Evolutionary conservation across 2,797 vertebrate species (phyloP).

Genomic region (Anguilla obscura): DNA sequence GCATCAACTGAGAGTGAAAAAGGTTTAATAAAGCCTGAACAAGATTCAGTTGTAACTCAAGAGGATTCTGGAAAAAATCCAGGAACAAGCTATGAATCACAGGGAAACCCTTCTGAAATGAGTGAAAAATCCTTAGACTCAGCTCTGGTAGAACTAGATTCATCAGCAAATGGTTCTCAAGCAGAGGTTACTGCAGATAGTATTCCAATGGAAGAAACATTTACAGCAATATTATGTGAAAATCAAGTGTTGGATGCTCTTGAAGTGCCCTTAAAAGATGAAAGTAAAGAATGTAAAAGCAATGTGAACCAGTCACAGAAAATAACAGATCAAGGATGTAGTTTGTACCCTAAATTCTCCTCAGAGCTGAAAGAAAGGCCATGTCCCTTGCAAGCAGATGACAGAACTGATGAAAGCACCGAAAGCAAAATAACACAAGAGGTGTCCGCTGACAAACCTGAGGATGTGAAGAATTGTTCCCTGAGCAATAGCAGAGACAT

Average conservation of each 20-base stretch:
- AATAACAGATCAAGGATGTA: not conserved
- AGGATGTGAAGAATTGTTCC: not conserved
- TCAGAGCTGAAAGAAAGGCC: not conserved
- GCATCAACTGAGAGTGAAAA: constrained; percentile 21
- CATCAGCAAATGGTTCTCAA: too few species aligned
- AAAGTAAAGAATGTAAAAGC: not conserved
- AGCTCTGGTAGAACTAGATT: not conserved
- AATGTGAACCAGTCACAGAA: not conserved
- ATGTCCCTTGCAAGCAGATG: constrained; percentile 11
- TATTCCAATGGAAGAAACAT: not conserved
- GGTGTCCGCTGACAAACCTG: not conserved
- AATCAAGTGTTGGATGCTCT: constrained; percentile 1
- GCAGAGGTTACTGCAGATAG: not conserved
- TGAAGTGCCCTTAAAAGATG: not conserved
- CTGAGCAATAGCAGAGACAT: not conserved
- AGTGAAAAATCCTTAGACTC: constrained; percentile 18
- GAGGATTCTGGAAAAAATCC: constrained; percentile 20
- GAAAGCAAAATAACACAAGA: constrained; percentile 19
- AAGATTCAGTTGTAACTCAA: not conserved
- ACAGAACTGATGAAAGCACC: constrained; percentile 17
- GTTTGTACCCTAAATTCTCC: constrained; percentile 12
- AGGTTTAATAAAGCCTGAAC: not conserved
- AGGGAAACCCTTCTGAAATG: constrained; percentile 40
- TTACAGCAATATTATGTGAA: not conserved
- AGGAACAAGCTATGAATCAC: constrained; percentile 23